phyloP scores from a whole-genome alignment of 1,140 invertebrate genomes.

The Triops longicaudatus region DNA sequence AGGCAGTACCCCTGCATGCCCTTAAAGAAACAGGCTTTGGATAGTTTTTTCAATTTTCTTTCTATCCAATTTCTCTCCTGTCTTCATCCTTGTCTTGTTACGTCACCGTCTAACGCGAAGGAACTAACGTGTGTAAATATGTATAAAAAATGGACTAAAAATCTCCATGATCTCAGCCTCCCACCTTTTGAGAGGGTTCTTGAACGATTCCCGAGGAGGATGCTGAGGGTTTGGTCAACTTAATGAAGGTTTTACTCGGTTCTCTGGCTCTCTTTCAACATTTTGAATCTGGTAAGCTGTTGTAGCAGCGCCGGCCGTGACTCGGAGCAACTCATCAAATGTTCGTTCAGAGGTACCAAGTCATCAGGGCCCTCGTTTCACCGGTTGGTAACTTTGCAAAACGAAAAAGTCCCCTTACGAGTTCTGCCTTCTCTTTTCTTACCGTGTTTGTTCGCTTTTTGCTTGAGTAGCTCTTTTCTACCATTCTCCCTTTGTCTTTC shows the following conservation, averaged over 20 bases:
- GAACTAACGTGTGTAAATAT: background rate
- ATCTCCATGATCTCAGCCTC: background rate
- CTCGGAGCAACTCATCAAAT: background rate
- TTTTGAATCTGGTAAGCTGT: background rate
- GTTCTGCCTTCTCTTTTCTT: no score
- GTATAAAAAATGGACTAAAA: background rate
- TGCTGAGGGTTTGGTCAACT: no score
- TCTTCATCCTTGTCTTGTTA: background rate
- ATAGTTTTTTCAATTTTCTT: background rate
- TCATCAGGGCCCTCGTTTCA: background rate
- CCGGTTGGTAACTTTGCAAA: background rate
- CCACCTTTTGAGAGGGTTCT: background rate
- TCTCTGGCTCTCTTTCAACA: no score
- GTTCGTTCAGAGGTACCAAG: background rate
- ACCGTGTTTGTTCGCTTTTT: background rate
- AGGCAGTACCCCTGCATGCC: background rate
- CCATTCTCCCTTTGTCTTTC: background rate
- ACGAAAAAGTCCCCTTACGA: background rate
- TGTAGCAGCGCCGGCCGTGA: constrained; percentile 9
- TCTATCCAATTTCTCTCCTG: background rate
- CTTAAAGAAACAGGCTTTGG: background rate
- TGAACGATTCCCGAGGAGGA: no score
- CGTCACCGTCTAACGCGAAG: background rate
- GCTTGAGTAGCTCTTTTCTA: background rate
- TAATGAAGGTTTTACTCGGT: no score